A percentile compares a stretch with the other conserved stretches of the same genome.
Conservation (phyloP, 2,113 vertebrate genomes). For the Serilophus lunatus region DNA sequence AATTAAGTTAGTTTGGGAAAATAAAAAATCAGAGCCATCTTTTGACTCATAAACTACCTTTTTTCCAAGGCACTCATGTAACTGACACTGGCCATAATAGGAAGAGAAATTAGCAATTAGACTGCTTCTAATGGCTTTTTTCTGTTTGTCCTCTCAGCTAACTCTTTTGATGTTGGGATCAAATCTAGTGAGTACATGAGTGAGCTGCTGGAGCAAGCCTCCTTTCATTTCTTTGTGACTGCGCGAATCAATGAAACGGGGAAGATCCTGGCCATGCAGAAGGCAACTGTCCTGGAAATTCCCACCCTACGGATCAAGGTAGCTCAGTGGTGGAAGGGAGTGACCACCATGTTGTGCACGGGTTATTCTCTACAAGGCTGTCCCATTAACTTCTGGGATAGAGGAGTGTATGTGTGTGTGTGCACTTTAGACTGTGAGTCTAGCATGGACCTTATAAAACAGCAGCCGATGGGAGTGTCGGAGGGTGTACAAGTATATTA, state of each 20-base stretch:
- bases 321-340: neutral
- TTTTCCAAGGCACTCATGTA: neutral
- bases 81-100: neutral
- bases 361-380: neutral
- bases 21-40: neutral
- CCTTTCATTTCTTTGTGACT: slow-evolving; percentile 88
- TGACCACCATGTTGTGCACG: rapidly evolving
- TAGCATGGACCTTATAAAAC: neutral
- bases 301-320: slow-evolving; percentile 85
- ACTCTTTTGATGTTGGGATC: slow-evolving; percentile 71
- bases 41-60: rapidly evolving
- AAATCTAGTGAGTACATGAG: slow-evolving; percentile 78
- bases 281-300: slow-evolving; percentile 72
- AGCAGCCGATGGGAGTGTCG: neutral
- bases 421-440: no score
- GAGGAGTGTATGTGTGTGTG: neutral
- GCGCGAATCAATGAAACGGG: slow-evolving; percentile 83
- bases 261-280: slow-evolving; percentile 84
- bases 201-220: slow-evolving; percentile 88
- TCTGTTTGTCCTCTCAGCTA: slow-evolving; percentile 69
- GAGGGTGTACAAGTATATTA: no score
- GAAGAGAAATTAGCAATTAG: neutral
- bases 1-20: neutral
- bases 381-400: neutral
- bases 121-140: neutral